Base-by-base conservation (phyloP, 2,888 invertebrate species). In the Caenorhabditis japonica region DNA sequence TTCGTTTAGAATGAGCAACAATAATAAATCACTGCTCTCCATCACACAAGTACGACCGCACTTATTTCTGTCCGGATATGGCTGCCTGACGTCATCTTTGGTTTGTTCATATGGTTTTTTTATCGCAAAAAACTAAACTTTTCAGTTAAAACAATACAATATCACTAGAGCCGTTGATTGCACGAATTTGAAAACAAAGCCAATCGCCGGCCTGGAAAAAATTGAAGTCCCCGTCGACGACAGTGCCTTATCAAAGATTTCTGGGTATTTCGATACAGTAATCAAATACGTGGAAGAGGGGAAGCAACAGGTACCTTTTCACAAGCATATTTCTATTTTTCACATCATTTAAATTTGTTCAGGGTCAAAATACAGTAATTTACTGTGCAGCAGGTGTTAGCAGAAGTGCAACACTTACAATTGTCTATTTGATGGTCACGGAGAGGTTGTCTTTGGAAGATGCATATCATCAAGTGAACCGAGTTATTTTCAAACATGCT, bases 121-220 rank as follows among this genome's bases (percentile, higher is more conserved):
- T n/a, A n/a, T n/a, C n/a, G n/a, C n/a, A n/a, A n/a, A n/a, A n/a
- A n/a, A n/a, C n/a, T n/a, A n/a, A n/a, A n/a, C n/a, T 19, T 70
- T 70, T 12, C 43, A 82, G 81, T 33, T 83, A 17, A 71, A 79
- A 53, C 75, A 79, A 60, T 59, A 71, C 33, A 83, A 82, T 15
- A 85, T 86, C 47, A 86, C 84, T 1, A 83, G 85, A 49, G 82
- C 79, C 12, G 83, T 86, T 7, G 84, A 86, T 61, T 77, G 80
- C 38, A 86, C 86, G 10, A 86, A 86, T 53, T 62, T 86, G 39
- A 77, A 80, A 33, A 38, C 47, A n/a, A 75, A 61, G 41, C 58
- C 66, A 2, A 73, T 73, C 38, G 12, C 55, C 4, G 73, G 73
- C 10, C 25, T 73, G 1, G 66, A 60, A n/a, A 66, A 34, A 34